Conservation (phyloP, 2,113 vertebrate genomes). For the Ramphastos sulfuratus region DNA sequence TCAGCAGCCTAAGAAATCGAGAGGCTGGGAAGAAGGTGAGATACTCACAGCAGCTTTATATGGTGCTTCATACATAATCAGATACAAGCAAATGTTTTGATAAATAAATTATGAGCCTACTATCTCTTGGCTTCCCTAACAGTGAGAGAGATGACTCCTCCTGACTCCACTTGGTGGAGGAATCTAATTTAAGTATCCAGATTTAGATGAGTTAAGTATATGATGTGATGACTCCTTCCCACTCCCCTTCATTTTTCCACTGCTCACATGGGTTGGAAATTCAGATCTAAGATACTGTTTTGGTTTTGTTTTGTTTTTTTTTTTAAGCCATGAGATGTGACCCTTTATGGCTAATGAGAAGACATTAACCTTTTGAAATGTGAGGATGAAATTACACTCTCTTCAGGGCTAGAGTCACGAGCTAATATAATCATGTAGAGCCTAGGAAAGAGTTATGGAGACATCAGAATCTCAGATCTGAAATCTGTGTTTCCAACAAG, state of each 20-base stretch:
- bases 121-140: background rate
- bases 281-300: background rate
- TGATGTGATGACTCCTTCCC: conserved; percentile 18
- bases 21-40: background rate
- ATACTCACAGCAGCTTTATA: background rate
- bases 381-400: conserved; percentile 39
- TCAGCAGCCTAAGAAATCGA: background rate
- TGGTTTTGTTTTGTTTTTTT: background rate
- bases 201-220: conserved; percentile 13
- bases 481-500: background rate
- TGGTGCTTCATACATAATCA: background rate
- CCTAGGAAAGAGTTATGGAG: background rate
- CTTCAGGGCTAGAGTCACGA: background rate
- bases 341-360: background rate
- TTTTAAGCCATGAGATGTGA: background rate
- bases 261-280: conserved; percentile 6
- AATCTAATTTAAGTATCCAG: conserved; percentile 34
- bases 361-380: conserved; percentile 24
- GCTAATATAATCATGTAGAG: background rate
- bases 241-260: conserved; percentile 34
- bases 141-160: background rate
- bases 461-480: background rate
- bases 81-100: background rate
- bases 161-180: background rate
- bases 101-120: background rate